phyloP scores from a whole-genome alignment of 2,113 vertebrate species.

The Lasiurus cinereus region DNA sequence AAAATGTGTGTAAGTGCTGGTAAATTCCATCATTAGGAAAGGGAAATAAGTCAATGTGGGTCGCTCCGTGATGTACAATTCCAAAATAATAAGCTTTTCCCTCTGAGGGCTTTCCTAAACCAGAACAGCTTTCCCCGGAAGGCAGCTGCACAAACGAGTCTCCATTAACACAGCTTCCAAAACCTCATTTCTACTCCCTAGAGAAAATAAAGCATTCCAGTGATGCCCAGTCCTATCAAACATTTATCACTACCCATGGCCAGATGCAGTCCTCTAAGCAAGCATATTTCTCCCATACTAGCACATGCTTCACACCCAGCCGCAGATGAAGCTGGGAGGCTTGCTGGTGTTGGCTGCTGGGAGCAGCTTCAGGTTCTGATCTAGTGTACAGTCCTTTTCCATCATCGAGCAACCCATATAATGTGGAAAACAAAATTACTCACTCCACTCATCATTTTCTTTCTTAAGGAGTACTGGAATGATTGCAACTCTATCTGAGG shows the following conservation, averaged over 20 bases:
- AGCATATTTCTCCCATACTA: not conserved
- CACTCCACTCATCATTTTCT: not conserved
- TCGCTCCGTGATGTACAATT: constrained; percentile 45
- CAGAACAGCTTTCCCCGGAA: constrained; percentile 50
- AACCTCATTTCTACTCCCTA: constrained; percentile 60
- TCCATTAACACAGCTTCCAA: constrained; percentile 63
- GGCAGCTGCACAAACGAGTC: constrained; percentile 11
- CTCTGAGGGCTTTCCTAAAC: constrained; percentile 57
- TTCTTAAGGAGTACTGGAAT: not conserved
- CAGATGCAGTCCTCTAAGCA: not conserved
- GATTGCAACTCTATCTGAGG: not conserved
- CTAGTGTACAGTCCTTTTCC: not conserved
- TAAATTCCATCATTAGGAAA: constrained; percentile 59
- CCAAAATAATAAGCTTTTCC: constrained; percentile 65
- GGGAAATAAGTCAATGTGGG: constrained; percentile 54
- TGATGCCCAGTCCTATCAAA: constrained; percentile 54
- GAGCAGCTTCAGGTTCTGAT: not conserved
- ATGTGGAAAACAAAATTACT: not conserved
- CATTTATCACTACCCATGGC: constrained; percentile 69
- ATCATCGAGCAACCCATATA: not conserved
- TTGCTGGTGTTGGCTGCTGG: not conserved
- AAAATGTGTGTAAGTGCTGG: constrained; percentile 22
- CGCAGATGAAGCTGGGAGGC: not conserved
- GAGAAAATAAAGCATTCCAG: constrained; percentile 55
- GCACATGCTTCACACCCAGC: not conserved